These are phyloP conservation scores for Phodopus roborovskii DNA, from an alignment of 2,113 vertebrate species.

Conservation along the genomic window DNA sequence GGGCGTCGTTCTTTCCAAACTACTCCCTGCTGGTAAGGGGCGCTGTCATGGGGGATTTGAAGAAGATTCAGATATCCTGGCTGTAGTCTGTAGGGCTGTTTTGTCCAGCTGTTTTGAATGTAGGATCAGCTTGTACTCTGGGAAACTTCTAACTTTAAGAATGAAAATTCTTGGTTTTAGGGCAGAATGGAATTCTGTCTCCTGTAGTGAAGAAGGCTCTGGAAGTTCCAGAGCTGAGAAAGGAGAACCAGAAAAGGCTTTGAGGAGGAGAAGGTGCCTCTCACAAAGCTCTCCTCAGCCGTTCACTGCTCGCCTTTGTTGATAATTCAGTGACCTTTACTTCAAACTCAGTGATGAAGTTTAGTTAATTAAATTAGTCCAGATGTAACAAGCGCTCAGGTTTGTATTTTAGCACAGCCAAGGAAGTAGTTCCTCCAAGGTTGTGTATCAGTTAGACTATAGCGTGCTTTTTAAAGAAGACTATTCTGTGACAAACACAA, in stretches of 20 bases:
- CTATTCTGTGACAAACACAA: neutral
- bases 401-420: neutral
- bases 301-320: constrained; percentile 3
- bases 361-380: constrained; percentile 44
- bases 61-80: too few species aligned
- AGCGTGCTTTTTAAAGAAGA: neutral
- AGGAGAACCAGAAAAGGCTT: neutral
- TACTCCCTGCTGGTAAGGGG: too few species aligned
- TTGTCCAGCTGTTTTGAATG: too few species aligned
- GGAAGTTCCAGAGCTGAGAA: neutral
- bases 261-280: neutral
- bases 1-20: too few species aligned
- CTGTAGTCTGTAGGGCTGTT: too few species aligned
- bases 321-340: constrained; percentile 38
- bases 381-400: neutral
- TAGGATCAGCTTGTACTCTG: too few species aligned
- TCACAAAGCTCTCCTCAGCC: neutral
- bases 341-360: constrained; percentile 10
- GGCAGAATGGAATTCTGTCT: neutral
- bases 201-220: accelerated
- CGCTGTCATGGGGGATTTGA: too few species aligned
- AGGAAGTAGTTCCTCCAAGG: constrained; percentile 10
- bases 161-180: neutral
- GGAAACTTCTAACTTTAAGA: neutral
- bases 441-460: neutral